These are phyloP conservation scores for Epizoanthus scotinus DNA, from an alignment of 92 coral and sea anemone genomes.

Conservation along the genomic window DNA sequence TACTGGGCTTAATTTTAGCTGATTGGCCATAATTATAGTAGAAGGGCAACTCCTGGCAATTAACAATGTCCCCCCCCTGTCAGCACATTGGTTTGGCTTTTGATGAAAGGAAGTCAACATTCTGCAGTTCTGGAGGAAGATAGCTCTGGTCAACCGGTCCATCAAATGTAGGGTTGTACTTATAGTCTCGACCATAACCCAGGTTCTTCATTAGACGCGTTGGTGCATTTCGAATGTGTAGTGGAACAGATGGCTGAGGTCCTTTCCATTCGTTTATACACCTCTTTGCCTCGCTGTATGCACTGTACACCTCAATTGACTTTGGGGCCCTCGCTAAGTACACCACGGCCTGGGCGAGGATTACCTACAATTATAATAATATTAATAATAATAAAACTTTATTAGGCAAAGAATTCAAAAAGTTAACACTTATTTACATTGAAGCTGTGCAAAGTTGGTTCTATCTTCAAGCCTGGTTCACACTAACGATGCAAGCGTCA, in stretches of 20 bases:
- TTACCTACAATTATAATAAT: conserved; percentile 67
- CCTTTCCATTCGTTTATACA: conserved; percentile 87
- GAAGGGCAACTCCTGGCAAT: too few relatives aligned
- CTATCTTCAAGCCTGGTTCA: too few relatives aligned
- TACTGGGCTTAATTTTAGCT: too few relatives aligned
- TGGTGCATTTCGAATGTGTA: conserved; percentile 96
- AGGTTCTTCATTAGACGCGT: conserved; percentile 86
- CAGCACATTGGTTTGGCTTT: neutral
- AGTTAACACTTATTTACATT: too few relatives aligned
- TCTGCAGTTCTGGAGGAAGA: conserved; percentile 81
- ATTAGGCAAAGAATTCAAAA: too few relatives aligned
- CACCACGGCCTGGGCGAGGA: conserved; percentile 89
- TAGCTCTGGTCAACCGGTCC: conserved; percentile 87
- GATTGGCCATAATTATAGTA: too few relatives aligned
- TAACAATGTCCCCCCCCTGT: too few relatives aligned
- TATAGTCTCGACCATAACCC: conserved; percentile 93
- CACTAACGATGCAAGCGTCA: too few relatives aligned
- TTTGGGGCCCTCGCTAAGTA: conserved; percentile 95
- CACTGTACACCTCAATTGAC: conserved; percentile 90
- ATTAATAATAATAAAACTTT: too few relatives aligned
- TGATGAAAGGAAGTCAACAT: conserved; percentile 74
- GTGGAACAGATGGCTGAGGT: conserved; percentile 90
- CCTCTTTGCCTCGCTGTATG: conserved; percentile 80
- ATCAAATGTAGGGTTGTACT: conserved; percentile 86
- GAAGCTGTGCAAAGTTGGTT: too few relatives aligned